Evolutionary conservation across 1,140 invertebrate species (phyloP), one percentile per base, ranked within the genome.

Genomic region (Macrobrachium rosenbergii): DNA sequence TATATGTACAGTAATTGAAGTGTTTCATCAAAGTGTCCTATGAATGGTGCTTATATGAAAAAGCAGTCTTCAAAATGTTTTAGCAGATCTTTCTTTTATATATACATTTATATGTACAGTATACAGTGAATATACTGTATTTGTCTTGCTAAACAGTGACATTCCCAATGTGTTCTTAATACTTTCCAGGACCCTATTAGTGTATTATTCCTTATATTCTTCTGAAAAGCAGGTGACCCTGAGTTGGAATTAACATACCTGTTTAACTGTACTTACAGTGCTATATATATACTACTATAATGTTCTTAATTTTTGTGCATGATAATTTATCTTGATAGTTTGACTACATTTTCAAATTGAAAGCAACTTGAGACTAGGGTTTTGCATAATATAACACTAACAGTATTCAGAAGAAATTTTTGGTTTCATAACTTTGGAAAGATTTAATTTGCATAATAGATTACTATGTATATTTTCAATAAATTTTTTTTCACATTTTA

Each of bases 1-100:
- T 81, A 87, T 87, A 81, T 87, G 85, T 87, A 87, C 78, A 87
- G 85, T 28, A 67, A 81, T 17, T 81, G 17, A 86, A 72, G 64
- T 79, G 82, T 59, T 86, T 69, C 45, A 45, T 86, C 63, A 86
- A 64, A 80, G 37, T 77, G 21, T 76, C 83, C 58, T 52, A 37
- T 77, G 52, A 64, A 73, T 87, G 85, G 85, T 87, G 85, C 85
- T 87, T 77, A 81, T 28, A 59, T 73, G 43, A 21, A 62, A 63
- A 79, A 82, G 58, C 59, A 67, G 64, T 60, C 52, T 59, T 60
- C 19, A 81, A 37, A 58, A 62, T 76, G 37, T 23, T 62, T 37
- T 52, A 76, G 21, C 21, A 58, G 21, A n/a, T 43, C 17, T 58
- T 83, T 72, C 60, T 37, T 83, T 63, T 75, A 78, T 37, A 23